Evolutionary conservation across 2,797 vertebrate genomes (phyloP), one percentile per base, ranked within the genome.

Genomic region (Catostomus latipinnis): DNA sequence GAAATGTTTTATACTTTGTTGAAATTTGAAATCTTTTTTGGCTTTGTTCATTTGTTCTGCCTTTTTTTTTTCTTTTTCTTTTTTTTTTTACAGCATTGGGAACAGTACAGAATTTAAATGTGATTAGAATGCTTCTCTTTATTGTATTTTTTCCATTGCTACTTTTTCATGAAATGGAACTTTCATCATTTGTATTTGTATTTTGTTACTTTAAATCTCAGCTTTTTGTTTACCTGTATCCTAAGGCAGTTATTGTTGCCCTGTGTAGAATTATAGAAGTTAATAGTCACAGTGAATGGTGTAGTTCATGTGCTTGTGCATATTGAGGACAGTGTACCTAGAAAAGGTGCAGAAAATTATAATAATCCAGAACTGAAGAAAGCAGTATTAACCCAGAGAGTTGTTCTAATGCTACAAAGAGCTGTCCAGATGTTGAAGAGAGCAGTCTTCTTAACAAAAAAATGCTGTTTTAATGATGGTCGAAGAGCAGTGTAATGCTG

Each of bases 1-100:
- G 91, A 87, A 86, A 84, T 46, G 50, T 60, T 66, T 62, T 63
- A 14, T n/a, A 54, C 57, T 79, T 81, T 74, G 43, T 65, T 75
- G 13, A 16, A 50, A n/a, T 78, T 78, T 34, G 2, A 34, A 18
- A 3, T 34, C 34, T 34, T 34, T 34, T 34, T 34, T 34, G 34
- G 34, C 34, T 34, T 34, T 34, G 34, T 34, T 8, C 43, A 18
- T 88, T 79, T 72, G 48, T 49, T 18, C 8, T 61, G 53, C 57
- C 54, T 78, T 86, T 82, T 43, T 81, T 77, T 68, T 58, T 43
- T 56, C 16, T 69, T 18, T 53, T 68, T 3, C 2, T 22, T 3
- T 34, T 34, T 34, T 1, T 34, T 34, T 34, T 34, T 3, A 88
- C 78, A 50, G 57, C 76, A 82, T 46, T 62, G 49, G 60, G 11